These are phyloP conservation scores for Xiphophorus hellerii DNA, from an alignment of 2,113 vertebrate genomes.

Conservation along the genomic window DNA sequence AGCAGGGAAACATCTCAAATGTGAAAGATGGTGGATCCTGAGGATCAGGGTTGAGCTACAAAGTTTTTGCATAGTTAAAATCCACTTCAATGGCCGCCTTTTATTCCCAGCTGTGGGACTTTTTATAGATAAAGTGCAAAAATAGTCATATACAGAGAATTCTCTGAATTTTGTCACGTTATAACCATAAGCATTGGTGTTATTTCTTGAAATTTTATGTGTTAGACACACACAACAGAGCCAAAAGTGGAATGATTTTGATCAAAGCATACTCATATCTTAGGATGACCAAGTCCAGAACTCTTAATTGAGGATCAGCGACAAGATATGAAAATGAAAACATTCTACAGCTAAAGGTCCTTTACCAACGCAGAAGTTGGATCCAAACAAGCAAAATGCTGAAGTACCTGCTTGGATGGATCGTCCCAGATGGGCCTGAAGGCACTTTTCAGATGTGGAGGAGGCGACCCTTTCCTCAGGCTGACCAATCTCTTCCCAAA, in stretches of 20 bases:
- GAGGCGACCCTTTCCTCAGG: slow-evolving; percentile 64
- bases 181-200: no score
- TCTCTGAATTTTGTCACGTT: no score
- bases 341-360: no score
- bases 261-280: no score
- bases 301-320: no score
- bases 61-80: background rate
- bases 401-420: slow-evolving; percentile 71
- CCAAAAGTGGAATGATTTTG: background rate
- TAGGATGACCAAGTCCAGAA: no score
- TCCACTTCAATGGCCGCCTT: background rate
- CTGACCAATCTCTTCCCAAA: slow-evolving; percentile 62
- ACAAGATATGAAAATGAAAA: no score
- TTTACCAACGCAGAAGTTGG: no score
- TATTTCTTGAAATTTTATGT: background rate
- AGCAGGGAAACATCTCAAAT: background rate
- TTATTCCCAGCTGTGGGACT: no score
- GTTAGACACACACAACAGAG: background rate
- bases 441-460: slow-evolving; percentile 67
- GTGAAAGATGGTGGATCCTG: background rate
- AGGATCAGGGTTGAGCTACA: background rate
- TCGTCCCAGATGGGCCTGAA: slow-evolving; percentile 81
- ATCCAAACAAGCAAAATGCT: background rate
- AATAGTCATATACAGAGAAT: no score
- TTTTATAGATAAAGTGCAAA: no score